These are phyloP conservation scores for Acrocephalus kingi DNA, from an alignment of 2,113 vertebrate genomes.

Conservation along the genomic window DNA sequence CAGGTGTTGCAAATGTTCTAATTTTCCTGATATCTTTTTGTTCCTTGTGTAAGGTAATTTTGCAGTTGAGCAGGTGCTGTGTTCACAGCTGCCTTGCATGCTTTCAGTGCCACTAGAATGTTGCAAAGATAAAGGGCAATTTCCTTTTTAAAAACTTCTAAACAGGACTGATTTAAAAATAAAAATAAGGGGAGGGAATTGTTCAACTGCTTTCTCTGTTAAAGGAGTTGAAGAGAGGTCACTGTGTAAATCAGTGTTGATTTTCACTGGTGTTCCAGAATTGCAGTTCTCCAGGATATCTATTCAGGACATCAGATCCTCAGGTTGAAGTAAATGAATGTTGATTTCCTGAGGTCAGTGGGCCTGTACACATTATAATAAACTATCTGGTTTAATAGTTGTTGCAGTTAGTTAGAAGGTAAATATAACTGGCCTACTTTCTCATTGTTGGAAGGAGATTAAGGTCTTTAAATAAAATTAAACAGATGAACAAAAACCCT, in stretches of 20 bases:
- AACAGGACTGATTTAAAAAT: not conserved
- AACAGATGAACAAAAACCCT: accelerated
- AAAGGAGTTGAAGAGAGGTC: not conserved
- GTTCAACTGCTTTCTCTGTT: not conserved
- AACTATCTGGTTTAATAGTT: not conserved
- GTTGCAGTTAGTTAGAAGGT: not conserved
- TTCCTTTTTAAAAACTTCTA: not conserved
- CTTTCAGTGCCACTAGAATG: not conserved
- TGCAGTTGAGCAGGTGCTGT: not conserved
- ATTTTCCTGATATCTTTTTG: not conserved
- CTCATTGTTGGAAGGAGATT: not conserved
- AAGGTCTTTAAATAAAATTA: not conserved
- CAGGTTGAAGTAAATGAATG: not conserved
- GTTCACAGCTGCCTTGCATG: not conserved
- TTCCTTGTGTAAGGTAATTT: not conserved
- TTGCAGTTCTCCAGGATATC: not conserved
- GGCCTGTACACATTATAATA: not conserved
- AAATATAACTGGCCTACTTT: not conserved
- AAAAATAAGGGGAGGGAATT: accelerated
- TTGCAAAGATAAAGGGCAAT: not conserved
- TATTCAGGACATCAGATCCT: not conserved
- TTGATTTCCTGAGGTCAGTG: not conserved
- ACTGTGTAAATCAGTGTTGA: not conserved
- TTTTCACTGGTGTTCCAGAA: not conserved
- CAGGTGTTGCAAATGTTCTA: not conserved